Conservation (phyloP, 2,113 vertebrate species). For the Elephantulus edwardii region DNA sequence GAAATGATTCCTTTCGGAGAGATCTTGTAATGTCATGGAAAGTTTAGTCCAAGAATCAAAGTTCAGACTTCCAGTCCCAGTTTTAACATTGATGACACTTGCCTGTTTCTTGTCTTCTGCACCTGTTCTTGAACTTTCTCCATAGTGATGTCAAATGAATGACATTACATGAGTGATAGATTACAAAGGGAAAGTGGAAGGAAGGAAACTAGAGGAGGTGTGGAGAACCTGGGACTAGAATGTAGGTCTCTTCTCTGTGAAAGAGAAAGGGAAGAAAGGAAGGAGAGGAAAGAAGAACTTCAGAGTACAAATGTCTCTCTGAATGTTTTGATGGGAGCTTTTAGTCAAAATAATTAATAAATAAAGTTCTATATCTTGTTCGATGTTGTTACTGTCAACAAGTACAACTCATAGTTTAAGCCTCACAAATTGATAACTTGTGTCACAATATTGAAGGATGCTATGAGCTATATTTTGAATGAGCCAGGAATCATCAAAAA, state of each 20-base stretch:
- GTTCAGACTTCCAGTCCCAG: neutral
- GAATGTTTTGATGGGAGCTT: too few relatives aligned
- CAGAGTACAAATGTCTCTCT: too few relatives aligned
- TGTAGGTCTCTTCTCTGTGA: neutral
- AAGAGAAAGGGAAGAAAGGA: neutral
- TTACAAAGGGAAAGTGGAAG: neutral
- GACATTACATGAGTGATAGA: neutral
- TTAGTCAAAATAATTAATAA: too few relatives aligned
- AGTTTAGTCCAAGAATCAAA: neutral
- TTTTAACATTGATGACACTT: neutral
- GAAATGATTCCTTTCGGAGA: neutral
- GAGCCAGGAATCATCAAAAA: too few relatives aligned
- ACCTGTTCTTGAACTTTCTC: neutral
- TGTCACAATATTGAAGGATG: too few relatives aligned
- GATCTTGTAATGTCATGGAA: neutral
- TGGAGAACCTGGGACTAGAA: neutral
- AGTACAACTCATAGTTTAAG: too few relatives aligned
- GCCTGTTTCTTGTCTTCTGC: neutral
- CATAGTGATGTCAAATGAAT: neutral
- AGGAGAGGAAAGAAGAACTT: too few relatives aligned
- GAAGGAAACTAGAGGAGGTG: neutral
- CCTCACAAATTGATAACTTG: too few relatives aligned
- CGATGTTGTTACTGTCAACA: too few relatives aligned
- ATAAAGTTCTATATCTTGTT: too few relatives aligned
- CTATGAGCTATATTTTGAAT: too few relatives aligned